A percentile compares a stretch with the other conserved stretches of the same genome.
These are phyloP conservation scores for Mesoclemmys tuberculata DNA, from an alignment of 2,113 vertebrate genomes.

Conservation along the genomic window DNA sequence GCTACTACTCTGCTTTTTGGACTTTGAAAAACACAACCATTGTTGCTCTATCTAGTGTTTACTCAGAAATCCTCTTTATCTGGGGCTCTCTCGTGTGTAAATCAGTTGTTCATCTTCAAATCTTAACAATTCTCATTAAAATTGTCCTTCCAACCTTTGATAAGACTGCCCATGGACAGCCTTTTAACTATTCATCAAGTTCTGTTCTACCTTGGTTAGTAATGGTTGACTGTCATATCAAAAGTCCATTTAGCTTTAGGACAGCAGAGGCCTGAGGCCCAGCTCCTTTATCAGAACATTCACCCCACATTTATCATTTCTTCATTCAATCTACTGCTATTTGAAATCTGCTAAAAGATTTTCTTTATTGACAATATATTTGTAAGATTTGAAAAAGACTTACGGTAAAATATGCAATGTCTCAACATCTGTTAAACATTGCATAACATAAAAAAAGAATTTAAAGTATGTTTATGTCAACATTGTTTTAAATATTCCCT, in stretches of 20 bases:
- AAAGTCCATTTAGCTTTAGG: slow-evolving; percentile 28
- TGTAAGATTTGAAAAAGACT: neutral
- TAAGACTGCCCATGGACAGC: slow-evolving; percentile 34
- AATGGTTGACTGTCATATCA: neutral
- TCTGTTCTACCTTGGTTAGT: slow-evolving; percentile 45
- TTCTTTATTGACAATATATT: neutral
- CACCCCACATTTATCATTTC: neutral
- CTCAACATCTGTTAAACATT: neutral
- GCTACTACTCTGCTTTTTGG: neutral
- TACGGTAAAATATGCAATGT: neutral
- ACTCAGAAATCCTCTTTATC: neutral
- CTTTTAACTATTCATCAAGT: slow-evolving; percentile 37
- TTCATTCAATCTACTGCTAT: neutral
- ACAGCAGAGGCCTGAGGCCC: neutral
- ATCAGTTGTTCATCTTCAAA: neutral
- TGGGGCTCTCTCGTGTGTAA: neutral
- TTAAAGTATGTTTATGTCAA: neutral
- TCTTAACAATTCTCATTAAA: neutral
- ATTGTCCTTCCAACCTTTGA: slow-evolving; percentile 55
- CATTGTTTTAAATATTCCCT: neutral
- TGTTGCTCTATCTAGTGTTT: neutral
- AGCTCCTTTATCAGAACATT: neutral
- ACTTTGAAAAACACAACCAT: neutral
- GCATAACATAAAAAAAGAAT: rapidly evolving
- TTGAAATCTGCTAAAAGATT: neutral